These are phyloP conservation scores for Lithophane semibrunnea DNA, from an alignment of 2,888 invertebrate genomes.

Conservation along the genomic window DNA sequence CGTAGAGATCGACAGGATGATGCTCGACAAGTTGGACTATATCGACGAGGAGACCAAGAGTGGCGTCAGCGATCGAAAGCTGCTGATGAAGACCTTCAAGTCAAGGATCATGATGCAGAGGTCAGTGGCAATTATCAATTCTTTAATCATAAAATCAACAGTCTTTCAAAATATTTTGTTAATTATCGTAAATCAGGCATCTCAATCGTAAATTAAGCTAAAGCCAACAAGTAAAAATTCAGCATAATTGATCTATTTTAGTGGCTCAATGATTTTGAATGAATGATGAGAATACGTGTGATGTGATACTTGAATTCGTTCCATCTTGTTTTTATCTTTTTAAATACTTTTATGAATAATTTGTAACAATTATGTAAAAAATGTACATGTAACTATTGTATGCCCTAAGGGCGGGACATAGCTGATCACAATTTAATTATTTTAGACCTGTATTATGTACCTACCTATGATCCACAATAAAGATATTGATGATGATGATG, in stretches of 20 bases:
- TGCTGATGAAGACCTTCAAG: slow-evolving; percentile 83
- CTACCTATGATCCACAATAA: no score
- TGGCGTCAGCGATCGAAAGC: slow-evolving; percentile 76
- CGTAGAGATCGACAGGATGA: slow-evolving; percentile 75
- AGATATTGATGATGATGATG: no score
- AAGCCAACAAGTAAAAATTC: background rate
- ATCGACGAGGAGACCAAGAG: slow-evolving; percentile 75
- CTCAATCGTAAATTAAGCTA: background rate
- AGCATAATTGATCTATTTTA: background rate
- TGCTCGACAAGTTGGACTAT: slow-evolving; percentile 80
- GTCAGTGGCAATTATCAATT: slow-evolving; percentile 33
- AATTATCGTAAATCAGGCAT: no score
- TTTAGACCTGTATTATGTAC: no score
- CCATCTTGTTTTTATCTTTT: no score
- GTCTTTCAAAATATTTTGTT: background rate
- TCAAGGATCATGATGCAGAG: slow-evolving; percentile 85
- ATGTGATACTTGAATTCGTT: no score
- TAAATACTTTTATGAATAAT: no score
- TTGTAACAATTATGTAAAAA: no score
- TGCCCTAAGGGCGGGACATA: no score
- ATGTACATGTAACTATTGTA: no score
- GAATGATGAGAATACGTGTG: no score
- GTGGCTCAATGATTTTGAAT: background rate
- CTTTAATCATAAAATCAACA: background rate
- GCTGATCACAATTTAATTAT: no score